Conservation (phyloP, 1,140 invertebrate genomes). For the Conus ventricosus region DNA sequence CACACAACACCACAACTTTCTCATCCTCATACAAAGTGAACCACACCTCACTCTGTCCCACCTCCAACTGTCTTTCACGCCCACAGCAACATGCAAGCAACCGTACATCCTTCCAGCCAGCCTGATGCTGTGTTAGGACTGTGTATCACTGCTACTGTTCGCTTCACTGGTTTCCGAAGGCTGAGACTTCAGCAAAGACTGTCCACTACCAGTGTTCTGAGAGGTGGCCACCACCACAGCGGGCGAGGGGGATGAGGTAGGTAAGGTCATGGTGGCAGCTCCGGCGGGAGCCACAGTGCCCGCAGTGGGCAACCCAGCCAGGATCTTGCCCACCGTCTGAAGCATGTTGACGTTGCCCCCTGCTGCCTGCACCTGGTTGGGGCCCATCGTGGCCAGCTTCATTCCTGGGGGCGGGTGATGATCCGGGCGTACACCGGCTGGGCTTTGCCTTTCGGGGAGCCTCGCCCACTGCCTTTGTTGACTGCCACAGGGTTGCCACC, state of each 20-base stretch:
- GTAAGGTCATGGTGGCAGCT: slow-evolving; percentile 1
- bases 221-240: slow-evolving; percentile 17
- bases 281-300: not conserved
- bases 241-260: slow-evolving; percentile 8
- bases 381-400: slow-evolving; percentile 54
- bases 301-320: slow-evolving; percentile 33
- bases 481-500: slow-evolving; percentile 28
- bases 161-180: not conserved
- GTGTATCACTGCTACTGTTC: not conserved
- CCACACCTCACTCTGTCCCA: not conserved
- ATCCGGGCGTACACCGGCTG: slow-evolving; percentile 72
- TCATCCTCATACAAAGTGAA: not conserved
- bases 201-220: not conserved
- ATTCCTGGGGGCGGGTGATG: slow-evolving; percentile 68
- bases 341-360: slow-evolving; percentile 50
- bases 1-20: not conserved
- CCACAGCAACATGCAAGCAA: not conserved
- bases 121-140: not conserved
- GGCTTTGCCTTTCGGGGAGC: slow-evolving; percentile 63
- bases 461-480: slow-evolving; percentile 50
- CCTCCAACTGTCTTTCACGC: not conserved
- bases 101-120: not conserved
- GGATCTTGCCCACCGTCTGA: slow-evolving; percentile 62
- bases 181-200: slow-evolving; percentile 22
- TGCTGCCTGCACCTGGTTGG: slow-evolving; percentile 35